Evolutionary conservation across 2,113 vertebrate genomes (phyloP).

Genomic region (Mugil cephalus): DNA sequence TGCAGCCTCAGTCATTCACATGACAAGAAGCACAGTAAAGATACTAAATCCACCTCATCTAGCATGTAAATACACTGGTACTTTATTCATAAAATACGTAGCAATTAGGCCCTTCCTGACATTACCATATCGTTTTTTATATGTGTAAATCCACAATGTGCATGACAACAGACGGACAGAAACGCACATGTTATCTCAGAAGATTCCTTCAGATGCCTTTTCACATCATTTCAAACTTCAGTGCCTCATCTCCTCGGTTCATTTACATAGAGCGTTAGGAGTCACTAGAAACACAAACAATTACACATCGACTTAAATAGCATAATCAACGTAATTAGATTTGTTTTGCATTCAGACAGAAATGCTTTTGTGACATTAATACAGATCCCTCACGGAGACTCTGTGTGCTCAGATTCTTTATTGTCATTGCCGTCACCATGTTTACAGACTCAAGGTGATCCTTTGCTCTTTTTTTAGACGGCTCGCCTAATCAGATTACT

Average conservation of each 20-base stretch:
- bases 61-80: not conserved
- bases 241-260: not conserved
- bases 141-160: constrained; percentile 14
- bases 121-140: constrained; percentile 7
- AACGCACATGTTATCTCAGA: not conserved
- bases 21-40: not conserved
- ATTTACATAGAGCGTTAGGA: constrained; percentile 14
- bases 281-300: constrained; percentile 36
- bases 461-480: constrained; percentile 57
- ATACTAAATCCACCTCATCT: not conserved
- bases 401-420: constrained; percentile 40
- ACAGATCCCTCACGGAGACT: constrained; percentile 22
- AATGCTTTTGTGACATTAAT: constrained; percentile 34
- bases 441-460: constrained; percentile 48
- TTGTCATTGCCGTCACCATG: constrained; percentile 49
- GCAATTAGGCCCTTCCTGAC: not conserved
- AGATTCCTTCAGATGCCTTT: not conserved
- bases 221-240: not conserved
- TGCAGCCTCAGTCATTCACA: not conserved
- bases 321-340: constrained; percentile 54
- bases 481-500: constrained; percentile 74
- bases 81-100: not conserved
- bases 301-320: constrained; percentile 25
- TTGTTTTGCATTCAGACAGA: constrained; percentile 49
- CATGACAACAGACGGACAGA: not conserved